Evolutionary conservation across 2,797 vertebrate genomes (phyloP).

Genomic region (Hydrolagus colliei): DNA sequence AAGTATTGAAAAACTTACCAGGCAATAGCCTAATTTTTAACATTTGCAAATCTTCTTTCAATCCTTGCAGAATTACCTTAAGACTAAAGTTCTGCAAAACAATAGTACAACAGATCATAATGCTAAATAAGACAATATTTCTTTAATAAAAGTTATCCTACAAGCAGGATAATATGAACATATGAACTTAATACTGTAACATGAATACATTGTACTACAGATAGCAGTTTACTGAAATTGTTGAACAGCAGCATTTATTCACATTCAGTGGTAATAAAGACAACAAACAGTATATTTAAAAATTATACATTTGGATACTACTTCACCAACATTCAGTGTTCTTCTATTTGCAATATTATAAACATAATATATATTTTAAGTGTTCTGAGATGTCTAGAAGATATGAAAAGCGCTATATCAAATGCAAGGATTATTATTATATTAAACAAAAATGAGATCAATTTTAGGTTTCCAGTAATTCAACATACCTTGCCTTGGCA

Average conservation of each 20-base stretch:
- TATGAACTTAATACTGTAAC: too few species aligned
- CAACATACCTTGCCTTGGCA: slow-evolving; percentile 66
- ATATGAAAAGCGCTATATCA: too few species aligned
- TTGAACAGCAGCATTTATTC: not conserved
- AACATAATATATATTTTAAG: too few species aligned
- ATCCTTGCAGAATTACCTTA: slow-evolving; percentile 66
- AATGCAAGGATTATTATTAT: too few species aligned
- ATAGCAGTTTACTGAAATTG: not conserved
- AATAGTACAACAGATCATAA: slow-evolving; percentile 36
- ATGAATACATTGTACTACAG: not conserved
- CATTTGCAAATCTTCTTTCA: slow-evolving; percentile 60
- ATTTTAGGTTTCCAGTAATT: not conserved
- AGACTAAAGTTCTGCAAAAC: slow-evolving; percentile 62
- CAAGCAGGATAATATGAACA: not conserved
- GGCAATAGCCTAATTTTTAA: slow-evolving; percentile 66
- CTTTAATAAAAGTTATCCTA: slow-evolving; percentile 27
- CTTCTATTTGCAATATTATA: too few species aligned
- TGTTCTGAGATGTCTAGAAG: too few species aligned
- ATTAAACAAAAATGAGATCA: not conserved
- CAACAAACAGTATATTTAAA: not conserved
- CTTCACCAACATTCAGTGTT: too few species aligned
- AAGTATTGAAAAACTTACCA: slow-evolving; percentile 53
- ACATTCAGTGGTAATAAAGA: not conserved
- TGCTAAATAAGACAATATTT: slow-evolving; percentile 27
- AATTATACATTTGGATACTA: not conserved